These are phyloP conservation scores for Parus major DNA, from an alignment of 2,113 vertebrate species.

Conservation along the genomic window DNA sequence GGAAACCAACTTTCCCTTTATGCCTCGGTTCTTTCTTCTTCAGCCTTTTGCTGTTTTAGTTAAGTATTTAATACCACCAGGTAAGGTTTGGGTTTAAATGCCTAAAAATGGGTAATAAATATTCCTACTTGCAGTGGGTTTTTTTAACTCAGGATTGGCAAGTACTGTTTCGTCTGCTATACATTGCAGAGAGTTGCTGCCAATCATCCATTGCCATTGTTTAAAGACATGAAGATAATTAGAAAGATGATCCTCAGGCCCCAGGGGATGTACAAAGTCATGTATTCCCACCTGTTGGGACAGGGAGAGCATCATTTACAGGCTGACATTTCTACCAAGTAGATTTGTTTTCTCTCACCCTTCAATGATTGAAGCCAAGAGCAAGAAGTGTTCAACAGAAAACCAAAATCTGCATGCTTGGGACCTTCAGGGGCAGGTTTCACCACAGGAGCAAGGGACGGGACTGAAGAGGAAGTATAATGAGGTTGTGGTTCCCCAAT, in stretches of 20 bases:
- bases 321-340: rapidly evolving
- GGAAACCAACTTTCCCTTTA: not conserved
- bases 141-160: not conserved
- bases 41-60: not conserved
- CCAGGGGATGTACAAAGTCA: not conserved
- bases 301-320: not conserved
- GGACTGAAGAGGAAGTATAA: not conserved
- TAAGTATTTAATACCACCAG: not conserved
- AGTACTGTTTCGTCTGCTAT: not conserved
- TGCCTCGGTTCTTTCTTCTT: not conserved
- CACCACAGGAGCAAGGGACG: not conserved
- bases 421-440: not conserved
- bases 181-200: not conserved
- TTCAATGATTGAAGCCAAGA: not conserved
- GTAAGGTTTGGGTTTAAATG: not conserved
- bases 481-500: not conserved
- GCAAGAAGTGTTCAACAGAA: not conserved
- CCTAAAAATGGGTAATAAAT: not conserved
- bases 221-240: not conserved
- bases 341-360: not conserved
- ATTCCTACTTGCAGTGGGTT: rapidly evolving
- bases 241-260: not conserved
- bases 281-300: not conserved
- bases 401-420: not conserved
- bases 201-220: not conserved